Evolutionary conservation across 2,888 invertebrate genomes (phyloP).

Genomic region (Volucella zonaria): DNA sequence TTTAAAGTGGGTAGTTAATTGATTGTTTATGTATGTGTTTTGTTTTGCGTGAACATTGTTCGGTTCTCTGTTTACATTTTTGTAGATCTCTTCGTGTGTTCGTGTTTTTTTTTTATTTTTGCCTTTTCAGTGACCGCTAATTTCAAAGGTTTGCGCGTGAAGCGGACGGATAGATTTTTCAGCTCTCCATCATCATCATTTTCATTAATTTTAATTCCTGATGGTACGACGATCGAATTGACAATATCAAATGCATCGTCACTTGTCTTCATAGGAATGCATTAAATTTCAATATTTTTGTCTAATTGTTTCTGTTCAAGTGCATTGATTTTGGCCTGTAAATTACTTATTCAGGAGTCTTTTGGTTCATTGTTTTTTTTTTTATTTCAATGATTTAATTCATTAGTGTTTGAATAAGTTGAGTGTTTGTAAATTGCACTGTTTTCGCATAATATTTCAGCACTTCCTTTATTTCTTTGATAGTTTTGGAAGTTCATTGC

Average conservation of each 20-base stretch:
- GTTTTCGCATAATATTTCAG: too few species aligned
- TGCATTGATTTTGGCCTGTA: background rate
- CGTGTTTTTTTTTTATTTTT: too few species aligned
- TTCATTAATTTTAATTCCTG: background rate
- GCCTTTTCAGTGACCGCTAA: background rate
- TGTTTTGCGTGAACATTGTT: background rate
- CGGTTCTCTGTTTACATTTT: background rate
- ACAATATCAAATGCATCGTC: background rate
- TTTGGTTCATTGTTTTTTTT: background rate
- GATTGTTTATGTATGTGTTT: conserved; percentile 5
- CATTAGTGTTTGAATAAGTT: background rate
- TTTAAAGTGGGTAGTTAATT: background rate
- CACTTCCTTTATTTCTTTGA: too few species aligned
- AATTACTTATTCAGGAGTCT: background rate
- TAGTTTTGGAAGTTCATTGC: too few species aligned
- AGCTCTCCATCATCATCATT: background rate
- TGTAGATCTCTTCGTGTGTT: too few species aligned
- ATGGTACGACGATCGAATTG: background rate
- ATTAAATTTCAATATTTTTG: background rate
- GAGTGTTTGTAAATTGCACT: background rate
- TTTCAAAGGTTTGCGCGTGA: background rate
- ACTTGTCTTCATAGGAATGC: background rate
- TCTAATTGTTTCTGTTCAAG: background rate
- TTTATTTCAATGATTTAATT: background rate
- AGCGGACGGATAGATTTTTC: background rate